Evolutionary conservation across 1,140 invertebrate genomes (phyloP).

Genomic region (Eriocheir sinensis): DNA sequence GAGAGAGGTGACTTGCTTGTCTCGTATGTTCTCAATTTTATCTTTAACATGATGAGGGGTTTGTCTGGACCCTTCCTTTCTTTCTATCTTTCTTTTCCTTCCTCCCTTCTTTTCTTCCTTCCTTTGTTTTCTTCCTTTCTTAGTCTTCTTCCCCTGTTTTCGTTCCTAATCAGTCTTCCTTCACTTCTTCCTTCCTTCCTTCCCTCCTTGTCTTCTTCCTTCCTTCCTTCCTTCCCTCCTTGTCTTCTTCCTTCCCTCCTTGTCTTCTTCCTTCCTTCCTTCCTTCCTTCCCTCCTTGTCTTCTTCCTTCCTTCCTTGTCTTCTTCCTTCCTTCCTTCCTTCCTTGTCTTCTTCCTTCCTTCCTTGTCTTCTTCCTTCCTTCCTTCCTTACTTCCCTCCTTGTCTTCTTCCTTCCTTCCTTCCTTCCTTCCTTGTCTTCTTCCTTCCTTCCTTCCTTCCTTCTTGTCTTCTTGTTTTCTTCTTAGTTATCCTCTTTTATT

Average conservation of each 20-base stretch:
- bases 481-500: too few relatives aligned
- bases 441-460: background rate
- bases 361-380: background rate
- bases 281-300: background rate
- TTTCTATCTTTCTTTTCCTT: background rate
- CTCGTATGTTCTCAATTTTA: background rate
- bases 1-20: background rate
- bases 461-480: background rate
- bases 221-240: background rate
- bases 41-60: background rate
- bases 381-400: background rate
- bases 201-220: background rate
- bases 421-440: background rate
- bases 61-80: background rate
- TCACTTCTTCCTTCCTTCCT: background rate
- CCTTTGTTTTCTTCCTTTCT: background rate
- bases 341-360: background rate
- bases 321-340: background rate
- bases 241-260: background rate
- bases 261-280: background rate
- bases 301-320: conserved; percentile 27
- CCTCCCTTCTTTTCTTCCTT: background rate
- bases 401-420: background rate
- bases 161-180: background rate
- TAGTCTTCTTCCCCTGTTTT: background rate